Base-by-base conservation (phyloP, 2,888 invertebrate genomes). In the Eupithecia abbreviata region DNA sequence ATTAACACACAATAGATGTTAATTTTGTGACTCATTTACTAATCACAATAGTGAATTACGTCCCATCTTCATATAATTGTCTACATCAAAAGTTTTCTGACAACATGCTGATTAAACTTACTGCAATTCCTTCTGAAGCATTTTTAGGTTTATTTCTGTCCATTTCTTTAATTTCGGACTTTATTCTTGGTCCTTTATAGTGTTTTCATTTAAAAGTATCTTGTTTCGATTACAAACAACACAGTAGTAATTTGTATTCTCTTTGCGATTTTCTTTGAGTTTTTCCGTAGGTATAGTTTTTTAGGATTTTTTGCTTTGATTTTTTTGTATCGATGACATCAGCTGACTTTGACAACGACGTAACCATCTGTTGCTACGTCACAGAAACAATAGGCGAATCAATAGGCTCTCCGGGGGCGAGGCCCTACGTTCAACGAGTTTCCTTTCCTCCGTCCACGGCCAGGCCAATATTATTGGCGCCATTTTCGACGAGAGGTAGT, bases 121-220 rank as follows among this genome's bases (percentile, higher is more conserved):
- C 95, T 45, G 92, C 95, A 76, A 95, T 93, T 65, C 94, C 95
- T 88, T 95, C 95, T 42, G 94, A 94, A 6, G 95, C 95, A 86
- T 92, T 91, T 86, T 93, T 93, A 41, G 86, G 89, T 85, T 92
- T 89, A 77, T 87, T 90, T 65, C 85, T 86, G 85, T 93, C 94
- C 94, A 94, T 93, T 67, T 75, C 76, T 76, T 80, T 68, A 71
- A 49, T 47, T 45, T 49, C 4, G 30, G 2, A 69, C 69, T 49
- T 6, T 47, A 47, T 3, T 47, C 13, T 4, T n/a, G 2, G n/a
- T 45, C n/a, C 10, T 45, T 45, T 67, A 45, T 9, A 67, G 41
- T 65, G 15, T 43, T n/a, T n/a, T n/a, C 45, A 45, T 68, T 15
- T 12, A 68, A n/a, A 45, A 45, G 41, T 41, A 42, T 42, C 6